Base-by-base conservation (phyloP, 92 coral and sea anemone species). In the Phenganax marumi region DNA sequence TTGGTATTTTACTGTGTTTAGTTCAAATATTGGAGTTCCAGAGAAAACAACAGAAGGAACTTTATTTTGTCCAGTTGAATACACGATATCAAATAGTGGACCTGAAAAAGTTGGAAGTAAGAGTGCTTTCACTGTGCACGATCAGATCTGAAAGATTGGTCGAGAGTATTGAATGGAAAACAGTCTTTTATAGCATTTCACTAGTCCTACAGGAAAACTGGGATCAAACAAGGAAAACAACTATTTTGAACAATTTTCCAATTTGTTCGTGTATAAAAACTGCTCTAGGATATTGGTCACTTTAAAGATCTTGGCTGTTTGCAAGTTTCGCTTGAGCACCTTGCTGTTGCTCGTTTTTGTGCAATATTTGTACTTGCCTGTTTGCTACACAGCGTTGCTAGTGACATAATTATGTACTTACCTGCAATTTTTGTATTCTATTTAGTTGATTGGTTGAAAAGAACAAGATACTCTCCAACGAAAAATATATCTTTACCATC, bases 51-150 rank as follows among this genome's bases (percentile, higher is more conserved):
- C 91, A 25, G 83, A 58, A 5, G 98, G 98, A 4, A 95, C 97
- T 14, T 90, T 95, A 72, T 95, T 95, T 77, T 93, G 95, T 80
- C 97, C 93, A 0, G 88, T 95, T 48, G 97, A 92, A 6, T 93
- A 91, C 65, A 91, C 93, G 74, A 85, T 95, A 52, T 86, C 87
- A 48, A 90, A 88, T 52, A 89, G 89, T 46, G 98, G 93, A 23
- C 91, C 97, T 24, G 98, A 94, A 82, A 90, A 93, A 89, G 98
- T 94, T 50, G 98, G 98, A 92, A 93, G 98, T 94, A 68, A 48
- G 88, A 33, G 13, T 10, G 49, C 18, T 6, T n/a, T 21, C 48
- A 55, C 33, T 25, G 17, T 53, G 5, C 17, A 24, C 23, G 75
- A n/a, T 19, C 43, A 33, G 43, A 33, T 33, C 43, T 1, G 43